phyloP scores from a whole-genome alignment of 2,113 vertebrate genomes.

The Bujurquina vittata region DNA sequence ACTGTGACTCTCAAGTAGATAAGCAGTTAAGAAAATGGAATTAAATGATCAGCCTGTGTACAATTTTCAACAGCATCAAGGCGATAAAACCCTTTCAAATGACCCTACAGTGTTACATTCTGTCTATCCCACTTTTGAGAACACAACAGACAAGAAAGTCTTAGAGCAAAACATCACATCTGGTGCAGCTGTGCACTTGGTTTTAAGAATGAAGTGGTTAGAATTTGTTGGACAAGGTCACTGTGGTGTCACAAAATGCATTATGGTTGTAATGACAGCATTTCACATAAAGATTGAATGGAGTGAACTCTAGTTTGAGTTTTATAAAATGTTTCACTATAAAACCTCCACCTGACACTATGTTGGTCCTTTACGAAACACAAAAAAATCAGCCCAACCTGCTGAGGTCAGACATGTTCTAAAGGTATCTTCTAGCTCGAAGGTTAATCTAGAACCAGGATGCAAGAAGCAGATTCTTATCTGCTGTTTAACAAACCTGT shows the following conservation, averaged over 20 bases:
- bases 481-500: constrained; percentile 20
- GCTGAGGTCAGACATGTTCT: background rate
- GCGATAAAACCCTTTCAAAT: no score
- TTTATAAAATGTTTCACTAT: no score
- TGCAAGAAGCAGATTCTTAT: background rate
- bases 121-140: background rate
- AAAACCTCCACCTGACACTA: no score
- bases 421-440: no score
- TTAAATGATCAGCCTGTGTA: background rate
- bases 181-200: background rate
- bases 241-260: background rate
- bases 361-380: no score
- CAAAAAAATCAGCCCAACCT: no score
- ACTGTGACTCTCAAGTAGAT: background rate
- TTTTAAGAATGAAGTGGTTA: no score
- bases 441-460: background rate
- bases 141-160: background rate
- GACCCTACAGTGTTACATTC: background rate
- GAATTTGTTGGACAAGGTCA: background rate
- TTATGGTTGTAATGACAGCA: background rate
- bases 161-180: background rate
- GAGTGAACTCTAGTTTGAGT: no score
- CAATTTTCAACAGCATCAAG: background rate
- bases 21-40: background rate
- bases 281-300: no score